These are phyloP conservation scores for Acronicta alni DNA, from an alignment of 2,888 invertebrate genomes.

Conservation along the genomic window DNA sequence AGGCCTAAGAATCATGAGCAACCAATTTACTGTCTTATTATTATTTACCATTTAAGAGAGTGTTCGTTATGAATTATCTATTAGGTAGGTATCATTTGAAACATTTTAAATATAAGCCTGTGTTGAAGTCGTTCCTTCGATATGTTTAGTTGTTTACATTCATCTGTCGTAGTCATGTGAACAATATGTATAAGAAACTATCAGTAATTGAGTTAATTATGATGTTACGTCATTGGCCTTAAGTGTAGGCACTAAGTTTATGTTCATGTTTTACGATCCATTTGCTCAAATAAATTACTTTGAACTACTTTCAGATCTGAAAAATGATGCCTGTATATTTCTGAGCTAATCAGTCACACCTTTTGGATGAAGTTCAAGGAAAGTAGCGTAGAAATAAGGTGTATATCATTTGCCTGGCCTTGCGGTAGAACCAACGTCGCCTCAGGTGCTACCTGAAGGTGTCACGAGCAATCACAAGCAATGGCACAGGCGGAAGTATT, in stretches of 20 bases:
- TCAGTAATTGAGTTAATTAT: slow-evolving; percentile 37
- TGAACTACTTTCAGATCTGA: slow-evolving; percentile 36
- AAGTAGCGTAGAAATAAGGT: slow-evolving; percentile 14
- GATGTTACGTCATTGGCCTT: slow-evolving; percentile 29
- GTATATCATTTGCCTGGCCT: slow-evolving; percentile 17
- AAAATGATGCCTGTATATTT: slow-evolving; percentile 5
- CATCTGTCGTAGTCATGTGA: slow-evolving; percentile 13
- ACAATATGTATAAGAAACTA: slow-evolving; percentile 19
- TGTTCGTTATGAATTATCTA: not conserved
- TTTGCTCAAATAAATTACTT: slow-evolving; percentile 39
- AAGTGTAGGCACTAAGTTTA: slow-evolving; percentile 36
- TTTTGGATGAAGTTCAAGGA: slow-evolving; percentile 5
- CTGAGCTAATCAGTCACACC: slow-evolving; percentile 21
- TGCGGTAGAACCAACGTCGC: slow-evolving; percentile 30
- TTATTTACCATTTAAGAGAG: no score
- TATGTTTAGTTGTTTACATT: slow-evolving; percentile 12
- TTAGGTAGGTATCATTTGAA: no score
- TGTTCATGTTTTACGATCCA: slow-evolving; percentile 40
- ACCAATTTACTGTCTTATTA: no score
- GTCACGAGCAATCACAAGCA: slow-evolving; percentile 39
- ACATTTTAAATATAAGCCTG: not conserved
- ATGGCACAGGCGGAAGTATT: slow-evolving; percentile 49
- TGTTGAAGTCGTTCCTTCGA: slow-evolving; percentile 9
- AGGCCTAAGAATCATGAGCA: no score
- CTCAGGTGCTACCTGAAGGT: slow-evolving; percentile 34